Base-by-base conservation (phyloP, 2,797 vertebrate species). In the Astyanax mexicanus region DNA sequence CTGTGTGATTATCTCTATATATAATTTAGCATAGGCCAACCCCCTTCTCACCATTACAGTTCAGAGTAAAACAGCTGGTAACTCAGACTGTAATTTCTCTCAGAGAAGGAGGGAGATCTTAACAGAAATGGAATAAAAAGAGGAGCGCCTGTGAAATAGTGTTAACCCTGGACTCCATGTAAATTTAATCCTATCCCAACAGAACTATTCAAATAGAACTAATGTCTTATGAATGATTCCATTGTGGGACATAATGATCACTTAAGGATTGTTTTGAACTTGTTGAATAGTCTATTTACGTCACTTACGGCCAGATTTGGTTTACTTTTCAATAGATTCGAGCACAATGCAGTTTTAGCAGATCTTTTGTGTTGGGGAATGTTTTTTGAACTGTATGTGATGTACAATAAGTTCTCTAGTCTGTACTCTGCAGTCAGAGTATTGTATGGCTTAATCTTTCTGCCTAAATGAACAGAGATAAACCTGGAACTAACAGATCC, bases 191-290 rank as follows among this genome's bases (percentile, higher is more conserved):
- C 29, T 29, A 32, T 32, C 29, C n/a, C 5, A 32, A 32, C 2
- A 32, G 67, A 55, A 64, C 60, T 45, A 27, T n/a, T n/a, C n/a
- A 5, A 32, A 32, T 2, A 32, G 67, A 55, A 64, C 60, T 45
- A 27, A 60, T 60, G 8, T 19, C 27, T 5, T 42, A 51, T 4
- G 23, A 54, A 45, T 23, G 3, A 12, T 2, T 32, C 13, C 15
- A 45, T 45, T 77, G 25, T 77, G 25, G 47, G 17, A 55, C 49
- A 27, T 58, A 77, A 77, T 38, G 29, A 57, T 55, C 57, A 65
- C 75, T 49, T 72, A 17, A 38, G 27, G 40, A 38, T 65, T 45
- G 25, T 27, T 69, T 25, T 32, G 13, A 58, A 23, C 6, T 13
- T 11, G 12, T 44, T 69, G 15, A 76, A 61, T 57, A 66, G 25